These are phyloP conservation scores for Limulus polyphemus DNA, from an alignment of 2,888 invertebrate genomes.

Conservation along the genomic window DNA sequence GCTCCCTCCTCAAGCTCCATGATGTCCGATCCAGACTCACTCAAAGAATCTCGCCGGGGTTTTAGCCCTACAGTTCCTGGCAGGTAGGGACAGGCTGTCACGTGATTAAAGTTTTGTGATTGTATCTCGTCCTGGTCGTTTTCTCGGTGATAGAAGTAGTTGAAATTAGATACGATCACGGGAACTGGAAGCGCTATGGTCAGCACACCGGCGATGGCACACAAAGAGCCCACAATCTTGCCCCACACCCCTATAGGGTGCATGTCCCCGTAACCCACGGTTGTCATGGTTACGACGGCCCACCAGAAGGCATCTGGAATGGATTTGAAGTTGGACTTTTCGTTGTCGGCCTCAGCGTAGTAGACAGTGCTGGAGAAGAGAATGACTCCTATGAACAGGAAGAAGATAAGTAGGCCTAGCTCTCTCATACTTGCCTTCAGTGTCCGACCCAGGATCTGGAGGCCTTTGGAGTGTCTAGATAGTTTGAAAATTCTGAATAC, in stretches of 20 bases:
- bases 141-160: conserved; percentile 99
- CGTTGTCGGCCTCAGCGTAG: conserved; percentile 87
- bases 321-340: conserved; percentile 83
- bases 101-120: conserved; percentile 95
- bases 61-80: conserved; percentile 70
- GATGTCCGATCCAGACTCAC: conserved; percentile 23
- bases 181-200: conserved; percentile 98
- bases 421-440: conserved; percentile 99
- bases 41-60: conserved; percentile 21
- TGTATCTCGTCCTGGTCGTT: conserved; percentile 99
- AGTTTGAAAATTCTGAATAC: conserved; percentile 99
- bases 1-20: conserved; percentile 14
- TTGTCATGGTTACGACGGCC: conserved; percentile 93
- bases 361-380: conserved; percentile 91
- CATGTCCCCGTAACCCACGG: conserved; percentile 99
- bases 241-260: conserved; percentile 99
- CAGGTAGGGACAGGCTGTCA: conserved; percentile 91
- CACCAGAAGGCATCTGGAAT: conserved; percentile 95
- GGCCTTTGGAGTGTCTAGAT: conserved; percentile 97
- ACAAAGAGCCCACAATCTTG: conserved; percentile 94
- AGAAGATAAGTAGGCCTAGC: conserved; percentile 98
- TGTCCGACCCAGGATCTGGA: conserved; percentile 96
- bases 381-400: conserved; percentile 96
- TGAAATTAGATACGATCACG: conserved; percentile 99
- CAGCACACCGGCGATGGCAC: conserved; percentile 98